Conservation (phyloP, 2,113 vertebrate genomes). For the Tretioscincus oriximinensis region DNA sequence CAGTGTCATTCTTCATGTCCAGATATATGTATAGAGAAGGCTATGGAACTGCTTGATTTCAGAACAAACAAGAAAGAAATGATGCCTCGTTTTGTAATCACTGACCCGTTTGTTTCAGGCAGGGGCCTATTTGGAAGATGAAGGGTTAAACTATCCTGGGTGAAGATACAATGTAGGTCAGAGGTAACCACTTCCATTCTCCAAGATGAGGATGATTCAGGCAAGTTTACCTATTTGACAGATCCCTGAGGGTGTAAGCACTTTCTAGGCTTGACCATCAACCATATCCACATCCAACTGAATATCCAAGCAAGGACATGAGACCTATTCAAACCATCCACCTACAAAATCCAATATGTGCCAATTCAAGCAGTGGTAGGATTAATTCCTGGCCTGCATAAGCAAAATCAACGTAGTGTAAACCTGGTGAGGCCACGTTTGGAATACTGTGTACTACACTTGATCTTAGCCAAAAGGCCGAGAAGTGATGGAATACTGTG, state of each 20-base stretch:
- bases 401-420: not conserved
- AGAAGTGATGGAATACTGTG: no score
- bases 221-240: not conserved
- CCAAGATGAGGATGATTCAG: not conserved
- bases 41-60: not conserved
- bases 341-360: not conserved
- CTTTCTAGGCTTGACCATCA: not conserved
- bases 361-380: not conserved
- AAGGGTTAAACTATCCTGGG: constrained; percentile 29
- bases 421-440: no score
- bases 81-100: not conserved
- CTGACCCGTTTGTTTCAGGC: constrained; percentile 11
- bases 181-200: not conserved
- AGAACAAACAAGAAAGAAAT: constrained; percentile 36
- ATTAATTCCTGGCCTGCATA: not conserved
- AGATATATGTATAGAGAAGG: not conserved
- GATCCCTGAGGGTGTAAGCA: not conserved
- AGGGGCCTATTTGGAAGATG: constrained; percentile 7
- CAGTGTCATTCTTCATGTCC: constrained; percentile 7
- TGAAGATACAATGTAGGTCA: constrained; percentile 21
- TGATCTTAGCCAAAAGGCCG: no score
- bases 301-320: not conserved
- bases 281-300: not conserved
- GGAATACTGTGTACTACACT: no score
- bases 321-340: not conserved